Evolutionary conservation across 2,113 vertebrate species (phyloP).

Genomic region (Pipra filicauda): DNA sequence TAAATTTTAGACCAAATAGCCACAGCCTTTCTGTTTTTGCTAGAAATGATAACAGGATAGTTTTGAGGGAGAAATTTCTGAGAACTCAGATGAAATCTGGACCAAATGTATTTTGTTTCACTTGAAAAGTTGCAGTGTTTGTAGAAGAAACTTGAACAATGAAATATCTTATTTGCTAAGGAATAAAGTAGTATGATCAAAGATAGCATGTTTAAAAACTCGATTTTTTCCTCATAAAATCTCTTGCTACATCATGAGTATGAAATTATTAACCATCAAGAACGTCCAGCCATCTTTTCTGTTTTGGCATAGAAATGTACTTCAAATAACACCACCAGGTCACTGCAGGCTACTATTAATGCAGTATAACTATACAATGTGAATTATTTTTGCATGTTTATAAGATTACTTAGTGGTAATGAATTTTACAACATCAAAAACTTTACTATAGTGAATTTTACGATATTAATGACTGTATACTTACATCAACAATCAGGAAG

Average conservation of each 20-base stretch:
- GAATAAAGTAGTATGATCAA: neutral
- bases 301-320: neutral
- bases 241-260: neutral
- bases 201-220: neutral
- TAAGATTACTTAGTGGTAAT: neutral
- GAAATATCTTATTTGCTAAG: neutral
- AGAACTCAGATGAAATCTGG: neutral
- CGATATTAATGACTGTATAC: constrained; percentile 59
- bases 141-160: neutral
- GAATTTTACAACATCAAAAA: neutral
- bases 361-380: neutral
- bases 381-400: neutral
- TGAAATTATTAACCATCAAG: neutral
- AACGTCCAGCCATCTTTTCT: neutral
- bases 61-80: neutral
- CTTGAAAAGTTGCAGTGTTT: neutral
- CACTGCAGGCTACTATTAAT: neutral
- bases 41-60: neutral
- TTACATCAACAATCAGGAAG: constrained; percentile 97
- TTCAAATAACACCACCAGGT: neutral
- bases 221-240: neutral
- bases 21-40: neutral
- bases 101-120: neutral
- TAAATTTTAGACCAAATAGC: neutral
- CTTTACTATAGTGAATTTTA: neutral